These are phyloP conservation scores for Oryzias sinensis DNA, from an alignment of 2,797 vertebrate genomes.

Conservation along the genomic window DNA sequence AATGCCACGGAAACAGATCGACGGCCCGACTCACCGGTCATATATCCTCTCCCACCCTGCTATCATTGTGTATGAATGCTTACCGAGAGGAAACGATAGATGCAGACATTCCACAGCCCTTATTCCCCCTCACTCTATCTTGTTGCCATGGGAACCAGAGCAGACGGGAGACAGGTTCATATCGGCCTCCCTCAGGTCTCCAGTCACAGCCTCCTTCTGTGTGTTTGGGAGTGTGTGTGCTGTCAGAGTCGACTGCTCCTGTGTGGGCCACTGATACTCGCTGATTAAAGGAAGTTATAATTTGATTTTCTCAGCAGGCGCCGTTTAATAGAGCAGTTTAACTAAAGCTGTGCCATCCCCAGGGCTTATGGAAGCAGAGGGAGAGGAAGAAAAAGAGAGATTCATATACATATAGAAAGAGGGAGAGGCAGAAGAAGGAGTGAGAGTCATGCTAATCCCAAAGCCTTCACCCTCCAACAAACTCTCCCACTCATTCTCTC, in stretches of 20 bases:
- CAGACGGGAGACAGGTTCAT: slow-evolving; percentile 80
- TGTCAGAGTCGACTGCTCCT: slow-evolving; percentile 75
- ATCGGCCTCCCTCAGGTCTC: slow-evolving; percentile 79
- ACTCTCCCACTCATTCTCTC: slow-evolving; percentile 79
- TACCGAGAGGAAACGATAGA: slow-evolving; percentile 72
- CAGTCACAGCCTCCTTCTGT: slow-evolving; percentile 68
- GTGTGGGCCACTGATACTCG: slow-evolving; percentile 80
- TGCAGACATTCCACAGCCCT: slow-evolving; percentile 77
- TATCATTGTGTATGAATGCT: slow-evolving; percentile 68
- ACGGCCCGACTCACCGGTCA: slow-evolving; percentile 35
- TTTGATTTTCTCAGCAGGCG: slow-evolving; percentile 82
- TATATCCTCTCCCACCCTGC: slow-evolving; percentile 36
- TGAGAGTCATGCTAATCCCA: slow-evolving; percentile 76
- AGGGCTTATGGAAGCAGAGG: slow-evolving; percentile 72
- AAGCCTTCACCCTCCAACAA: slow-evolving; percentile 85
- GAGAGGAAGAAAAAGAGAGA: slow-evolving; percentile 49
- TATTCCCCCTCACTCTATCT: slow-evolving; percentile 74
- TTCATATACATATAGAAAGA: slow-evolving; percentile 28
- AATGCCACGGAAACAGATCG: slow-evolving; percentile 42
- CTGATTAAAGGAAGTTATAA: slow-evolving; percentile 83
- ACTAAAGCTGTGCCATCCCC: slow-evolving; percentile 80
- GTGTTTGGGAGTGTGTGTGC: slow-evolving; percentile 35
- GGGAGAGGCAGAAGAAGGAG: slow-evolving; percentile 22
- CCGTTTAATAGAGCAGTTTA: slow-evolving; percentile 82
- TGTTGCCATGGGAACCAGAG: slow-evolving; percentile 81